phyloP scores from a whole-genome alignment of 1,140 invertebrate genomes.

The Diorhabda sublineata region DNA sequence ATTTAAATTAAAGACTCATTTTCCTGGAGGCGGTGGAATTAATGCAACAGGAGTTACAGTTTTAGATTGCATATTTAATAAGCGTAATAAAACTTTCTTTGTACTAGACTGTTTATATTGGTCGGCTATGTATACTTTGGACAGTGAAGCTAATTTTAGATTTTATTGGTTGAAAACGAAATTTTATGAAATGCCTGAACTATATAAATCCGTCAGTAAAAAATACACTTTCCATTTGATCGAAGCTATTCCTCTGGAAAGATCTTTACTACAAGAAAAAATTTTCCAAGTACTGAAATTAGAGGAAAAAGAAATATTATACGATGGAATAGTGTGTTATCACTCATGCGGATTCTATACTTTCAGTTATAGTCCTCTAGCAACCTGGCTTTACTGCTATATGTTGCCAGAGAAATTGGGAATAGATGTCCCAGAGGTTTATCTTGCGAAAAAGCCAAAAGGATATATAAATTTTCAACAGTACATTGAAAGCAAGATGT shows the following conservation, averaged over 20 bases:
- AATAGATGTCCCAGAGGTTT: slow-evolving; percentile 48
- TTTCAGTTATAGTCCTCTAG: slow-evolving; percentile 74
- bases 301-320: slow-evolving; percentile 41
- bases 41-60: slow-evolving; percentile 52
- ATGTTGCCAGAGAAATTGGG: slow-evolving; percentile 80
- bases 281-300: slow-evolving; percentile 46
- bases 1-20: slow-evolving; percentile 22
- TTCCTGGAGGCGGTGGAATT: slow-evolving; percentile 68
- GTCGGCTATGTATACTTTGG: slow-evolving; percentile 68
- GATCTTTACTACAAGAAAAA: slow-evolving; percentile 47
- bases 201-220: slow-evolving; percentile 16
- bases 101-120: slow-evolving; percentile 80
- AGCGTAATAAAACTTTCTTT: slow-evolving; percentile 62
- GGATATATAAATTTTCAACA: slow-evolving; percentile 28
- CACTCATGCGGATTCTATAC: slow-evolving; percentile 75
- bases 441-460: slow-evolving; percentile 47
- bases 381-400: slow-evolving; percentile 82
- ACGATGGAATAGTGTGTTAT: slow-evolving; percentile 81
- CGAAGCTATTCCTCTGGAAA: slow-evolving; percentile 27
- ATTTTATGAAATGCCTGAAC: slow-evolving; percentile 56
- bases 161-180: slow-evolving; percentile 72
- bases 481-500: slow-evolving; percentile 25
- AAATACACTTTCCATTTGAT: slow-evolving; percentile 25
- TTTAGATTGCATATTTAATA: slow-evolving; percentile 76
- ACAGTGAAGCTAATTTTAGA: slow-evolving; percentile 74